Conservation (phyloP, 2,113 vertebrate species). For the Nothoprocta perdicaria region DNA sequence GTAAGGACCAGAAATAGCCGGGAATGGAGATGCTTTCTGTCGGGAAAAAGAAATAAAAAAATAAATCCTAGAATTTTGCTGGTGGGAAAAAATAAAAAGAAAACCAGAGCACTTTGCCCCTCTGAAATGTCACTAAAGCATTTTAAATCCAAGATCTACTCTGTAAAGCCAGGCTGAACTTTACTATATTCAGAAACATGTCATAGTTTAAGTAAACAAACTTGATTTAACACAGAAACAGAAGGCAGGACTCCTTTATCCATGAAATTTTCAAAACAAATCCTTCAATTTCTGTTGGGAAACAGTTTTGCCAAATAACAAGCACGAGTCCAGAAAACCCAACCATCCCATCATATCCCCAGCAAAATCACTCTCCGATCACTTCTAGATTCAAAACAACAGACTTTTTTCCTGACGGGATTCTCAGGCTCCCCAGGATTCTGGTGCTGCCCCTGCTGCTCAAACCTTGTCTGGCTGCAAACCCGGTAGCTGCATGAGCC, state of each 20-base stretch:
- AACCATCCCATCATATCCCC: too few relatives aligned
- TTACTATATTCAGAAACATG: neutral
- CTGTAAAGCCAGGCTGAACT: neutral
- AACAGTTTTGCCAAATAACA: neutral
- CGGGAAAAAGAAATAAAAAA: neutral
- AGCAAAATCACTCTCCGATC: neutral
- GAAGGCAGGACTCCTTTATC: neutral
- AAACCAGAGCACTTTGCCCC: neutral
- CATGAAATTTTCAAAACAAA: neutral
- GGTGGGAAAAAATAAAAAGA: neutral
- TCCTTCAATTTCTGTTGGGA: neutral
- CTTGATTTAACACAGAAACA: neutral
- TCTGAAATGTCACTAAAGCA: neutral
- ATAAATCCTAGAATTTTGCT: neutral
- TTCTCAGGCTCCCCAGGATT: neutral
- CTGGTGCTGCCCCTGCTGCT: neutral
- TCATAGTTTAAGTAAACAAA: neutral
- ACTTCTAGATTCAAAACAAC: neutral
- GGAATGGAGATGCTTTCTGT: slow-evolving; percentile 28
- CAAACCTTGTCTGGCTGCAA: neutral
- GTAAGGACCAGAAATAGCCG: slow-evolving; percentile 28
- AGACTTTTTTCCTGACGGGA: neutral
- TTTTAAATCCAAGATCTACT: neutral
- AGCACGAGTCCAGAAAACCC: neutral
- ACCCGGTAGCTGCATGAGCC: neutral